Evolutionary conservation across 2,888 invertebrate genomes (phyloP).

Genomic region (Drosophila austrosaltans): DNA sequence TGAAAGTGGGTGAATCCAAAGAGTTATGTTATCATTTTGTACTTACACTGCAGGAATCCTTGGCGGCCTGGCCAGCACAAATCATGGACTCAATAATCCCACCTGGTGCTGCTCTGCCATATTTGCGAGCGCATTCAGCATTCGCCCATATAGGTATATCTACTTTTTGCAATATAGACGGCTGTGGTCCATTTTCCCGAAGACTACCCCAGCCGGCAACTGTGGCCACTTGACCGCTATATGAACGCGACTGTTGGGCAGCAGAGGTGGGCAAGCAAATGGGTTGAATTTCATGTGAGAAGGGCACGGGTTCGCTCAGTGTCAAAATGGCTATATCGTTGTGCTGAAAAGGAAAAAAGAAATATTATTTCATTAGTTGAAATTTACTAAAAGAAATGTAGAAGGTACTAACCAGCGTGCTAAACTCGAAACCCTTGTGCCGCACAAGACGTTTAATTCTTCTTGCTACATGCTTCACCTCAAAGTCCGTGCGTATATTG

Average conservation of each 20-base stretch:
- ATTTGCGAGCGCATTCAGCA: conserved; percentile 89
- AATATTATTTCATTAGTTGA: not conserved
- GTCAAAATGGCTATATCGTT: conserved; percentile 93
- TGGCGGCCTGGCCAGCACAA: conserved; percentile 92
- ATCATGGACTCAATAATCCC: conserved; percentile 95
- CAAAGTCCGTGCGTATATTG: conserved; percentile 90
- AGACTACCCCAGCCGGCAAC: conserved; percentile 95
- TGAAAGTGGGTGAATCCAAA: no score
- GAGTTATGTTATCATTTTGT: not conserved
- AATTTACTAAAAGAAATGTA: not conserved
- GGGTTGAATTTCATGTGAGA: conserved; percentile 89
- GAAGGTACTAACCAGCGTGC: conserved; percentile 87
- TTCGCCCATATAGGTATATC: conserved; percentile 93
- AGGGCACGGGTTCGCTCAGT: conserved; percentile 90
- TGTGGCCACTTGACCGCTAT: conserved; percentile 89
- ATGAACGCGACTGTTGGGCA: conserved; percentile 84
- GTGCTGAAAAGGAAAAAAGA: conserved; percentile 84
- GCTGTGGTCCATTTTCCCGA: conserved; percentile 90
- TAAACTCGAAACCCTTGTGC: conserved; percentile 92
- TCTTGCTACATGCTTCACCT: conserved; percentile 90
- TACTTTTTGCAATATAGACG: conserved; percentile 91
- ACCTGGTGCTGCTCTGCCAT: conserved; percentile 92
- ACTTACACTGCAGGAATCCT: conserved; percentile 95
- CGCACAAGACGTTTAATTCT: conserved; percentile 93
- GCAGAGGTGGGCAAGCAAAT: conserved; percentile 89